Percentiles rank a stretch among this genome's conserved stretches.
Evolutionary conservation across 2,888 invertebrate species (phyloP).

Genomic region (Archips xylosteana): DNA sequence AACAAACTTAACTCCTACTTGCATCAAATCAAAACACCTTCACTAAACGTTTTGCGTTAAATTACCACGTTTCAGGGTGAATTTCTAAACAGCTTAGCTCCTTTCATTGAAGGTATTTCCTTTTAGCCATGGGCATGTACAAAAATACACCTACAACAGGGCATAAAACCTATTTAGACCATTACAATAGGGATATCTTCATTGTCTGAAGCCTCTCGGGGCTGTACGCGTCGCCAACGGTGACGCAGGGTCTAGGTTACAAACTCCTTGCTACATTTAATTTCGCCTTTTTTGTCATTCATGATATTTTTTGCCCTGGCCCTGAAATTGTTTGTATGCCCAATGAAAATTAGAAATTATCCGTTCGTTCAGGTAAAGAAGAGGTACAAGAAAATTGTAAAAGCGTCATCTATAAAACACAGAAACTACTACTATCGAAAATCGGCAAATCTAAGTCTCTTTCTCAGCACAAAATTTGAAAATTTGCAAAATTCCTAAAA

Average conservation of each 20-base stretch:
- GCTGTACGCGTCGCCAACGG: conserved; percentile 69
- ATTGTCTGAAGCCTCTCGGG: conserved; percentile 74
- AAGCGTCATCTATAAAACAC: no score
- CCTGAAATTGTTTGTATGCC: no score
- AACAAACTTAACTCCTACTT: no score
- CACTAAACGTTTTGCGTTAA: conserved; percentile 17
- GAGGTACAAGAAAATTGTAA: no score
- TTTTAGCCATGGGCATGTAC: conserved; percentile 35
- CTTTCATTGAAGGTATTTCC: conserved; percentile 32
- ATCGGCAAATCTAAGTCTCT: no score
- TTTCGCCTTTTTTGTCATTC: no score
- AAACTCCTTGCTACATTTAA: conserved; percentile 20
- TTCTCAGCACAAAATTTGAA: no score
- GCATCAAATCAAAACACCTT: conserved; percentile 4
- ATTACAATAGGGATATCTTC: conserved; percentile 75
- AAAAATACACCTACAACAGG: conserved; percentile 52
- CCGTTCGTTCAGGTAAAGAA: no score
- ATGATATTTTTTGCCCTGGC: no score
- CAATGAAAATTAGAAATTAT: no score
- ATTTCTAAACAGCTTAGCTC: conserved; percentile 38
- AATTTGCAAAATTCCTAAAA: no score
- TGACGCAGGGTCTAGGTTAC: conserved; percentile 54
- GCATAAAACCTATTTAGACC: conserved; percentile 70
- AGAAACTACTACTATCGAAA: no score
- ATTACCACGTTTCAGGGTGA: conserved; percentile 16